Evolutionary conservation across 2,113 vertebrate species (phyloP).

Genomic region (Nasalis larvatus): DNA sequence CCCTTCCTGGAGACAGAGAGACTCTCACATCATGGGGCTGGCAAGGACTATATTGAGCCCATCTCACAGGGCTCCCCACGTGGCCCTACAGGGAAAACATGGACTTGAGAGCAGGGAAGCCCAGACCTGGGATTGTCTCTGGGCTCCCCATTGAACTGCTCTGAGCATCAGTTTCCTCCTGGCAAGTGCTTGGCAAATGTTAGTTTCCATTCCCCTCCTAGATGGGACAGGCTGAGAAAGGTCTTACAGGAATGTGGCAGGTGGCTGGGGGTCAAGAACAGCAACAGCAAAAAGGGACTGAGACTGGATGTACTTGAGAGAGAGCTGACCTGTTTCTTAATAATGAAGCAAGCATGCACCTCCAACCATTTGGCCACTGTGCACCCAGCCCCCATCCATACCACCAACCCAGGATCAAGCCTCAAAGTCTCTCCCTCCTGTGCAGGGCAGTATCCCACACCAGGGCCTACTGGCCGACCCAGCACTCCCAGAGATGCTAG

Average conservation of each 20-base stretch:
- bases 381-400: background rate
- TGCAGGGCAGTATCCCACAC: background rate
- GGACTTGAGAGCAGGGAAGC: background rate
- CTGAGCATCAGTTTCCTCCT: background rate
- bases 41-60: background rate
- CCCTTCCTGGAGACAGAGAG: background rate
- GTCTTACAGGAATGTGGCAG: background rate
- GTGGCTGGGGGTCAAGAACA: background rate
- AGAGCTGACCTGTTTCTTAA: background rate
- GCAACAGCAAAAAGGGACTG: background rate
- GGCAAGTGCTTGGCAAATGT: background rate
- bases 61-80: background rate
- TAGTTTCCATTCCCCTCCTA: background rate
- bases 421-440: background rate
- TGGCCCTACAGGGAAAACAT: background rate
- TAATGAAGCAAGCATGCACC: fast-evolving
- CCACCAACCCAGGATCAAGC: background rate
- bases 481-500: background rate
- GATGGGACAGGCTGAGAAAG: background rate
- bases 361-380: background rate
- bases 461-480: background rate
- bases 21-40: background rate
- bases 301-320: background rate
- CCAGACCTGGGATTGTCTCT: background rate
- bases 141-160: background rate